Evolutionary conservation across 2,888 invertebrate species (phyloP), one percentile per base, ranked within the genome.

Genomic region (Aspidiotus destructor): DNA sequence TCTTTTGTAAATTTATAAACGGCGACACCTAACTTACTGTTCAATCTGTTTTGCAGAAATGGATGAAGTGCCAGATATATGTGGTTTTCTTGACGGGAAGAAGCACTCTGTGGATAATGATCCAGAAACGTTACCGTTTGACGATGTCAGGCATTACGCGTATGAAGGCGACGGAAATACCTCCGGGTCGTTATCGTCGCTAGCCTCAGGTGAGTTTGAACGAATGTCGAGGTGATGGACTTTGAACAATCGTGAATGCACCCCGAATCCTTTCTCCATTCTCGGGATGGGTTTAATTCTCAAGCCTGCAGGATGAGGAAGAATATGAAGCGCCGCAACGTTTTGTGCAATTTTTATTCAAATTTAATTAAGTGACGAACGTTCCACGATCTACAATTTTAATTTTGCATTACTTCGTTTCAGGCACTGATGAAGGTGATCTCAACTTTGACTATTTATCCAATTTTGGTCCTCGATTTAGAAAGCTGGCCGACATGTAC

Each of bases 101-200:
- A 89, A 95, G 77, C 88, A 89, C 71, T 85, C 87, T 72, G 88
- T 94, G 73, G 94, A 96, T 79, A 85, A 90, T 72, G 97, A 98
- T 78, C 90, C 91, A 1, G 89, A 90, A 74, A 91, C 90, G 73
- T 86, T 87, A 75, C 95, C 96, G 0, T 92, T 90, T 76, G 99
- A 99, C 78, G 97, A 97, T 79, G 91, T 98, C 17, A 85, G 97
- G 70, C 92, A 98, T 79, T 99, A 97, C 78, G 96, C 94, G 69
- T 98, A 97, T 77, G 98, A 99, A 80, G 97, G 97, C 60, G 93
- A 92, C 77, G 94, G 94, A 73, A 94, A 94, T 77, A 86, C 87
- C 15, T 91, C 90, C 73, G 95, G 95, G 72, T 94, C 94, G 10
- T 82, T 97, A 28, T 96, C 95, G 64, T 92, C 93, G 58, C 81